Evolutionary conservation across 2,888 invertebrate species (phyloP).

Genomic region (Dioctria linearis): DNA sequence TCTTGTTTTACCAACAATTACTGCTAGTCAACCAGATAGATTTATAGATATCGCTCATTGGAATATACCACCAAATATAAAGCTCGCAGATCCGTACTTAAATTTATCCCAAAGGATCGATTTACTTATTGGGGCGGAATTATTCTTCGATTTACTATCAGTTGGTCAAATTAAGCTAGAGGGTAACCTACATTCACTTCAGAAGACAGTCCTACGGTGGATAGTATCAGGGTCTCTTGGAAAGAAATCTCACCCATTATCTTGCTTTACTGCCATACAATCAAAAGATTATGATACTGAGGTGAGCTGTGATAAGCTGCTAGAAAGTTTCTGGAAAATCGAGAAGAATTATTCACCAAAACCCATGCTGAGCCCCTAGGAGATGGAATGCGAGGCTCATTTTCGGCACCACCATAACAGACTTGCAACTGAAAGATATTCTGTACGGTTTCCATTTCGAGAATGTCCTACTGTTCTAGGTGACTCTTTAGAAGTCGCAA

Average conservation of each 20-base stretch:
- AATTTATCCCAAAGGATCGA: too few relatives aligned
- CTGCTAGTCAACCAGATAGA: too few relatives aligned
- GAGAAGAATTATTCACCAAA: neutral
- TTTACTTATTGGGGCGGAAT: too few relatives aligned
- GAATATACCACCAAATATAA: too few relatives aligned
- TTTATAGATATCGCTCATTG: too few relatives aligned
- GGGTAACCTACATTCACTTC: neutral
- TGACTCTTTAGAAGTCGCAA: neutral
- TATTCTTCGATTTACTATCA: conserved; percentile 1
- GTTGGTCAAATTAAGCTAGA: neutral
- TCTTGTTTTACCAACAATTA: too few relatives aligned
- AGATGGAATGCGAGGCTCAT: neutral
- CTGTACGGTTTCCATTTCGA: neutral
- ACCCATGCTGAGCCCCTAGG: neutral
- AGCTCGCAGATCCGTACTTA: too few relatives aligned
- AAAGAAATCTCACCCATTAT: too few relatives aligned
- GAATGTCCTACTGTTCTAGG: neutral
- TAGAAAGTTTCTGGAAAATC: neutral
- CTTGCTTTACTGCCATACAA: too few relatives aligned
- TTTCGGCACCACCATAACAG: neutral
- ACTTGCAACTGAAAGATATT: neutral
- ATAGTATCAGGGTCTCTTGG: neutral
- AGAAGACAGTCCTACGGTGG: neutral
- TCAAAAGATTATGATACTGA: too few relatives aligned
- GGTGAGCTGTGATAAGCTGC: neutral